Base-by-base conservation (phyloP, 2,888 invertebrate genomes). In the Colostygia pectinataria region DNA sequence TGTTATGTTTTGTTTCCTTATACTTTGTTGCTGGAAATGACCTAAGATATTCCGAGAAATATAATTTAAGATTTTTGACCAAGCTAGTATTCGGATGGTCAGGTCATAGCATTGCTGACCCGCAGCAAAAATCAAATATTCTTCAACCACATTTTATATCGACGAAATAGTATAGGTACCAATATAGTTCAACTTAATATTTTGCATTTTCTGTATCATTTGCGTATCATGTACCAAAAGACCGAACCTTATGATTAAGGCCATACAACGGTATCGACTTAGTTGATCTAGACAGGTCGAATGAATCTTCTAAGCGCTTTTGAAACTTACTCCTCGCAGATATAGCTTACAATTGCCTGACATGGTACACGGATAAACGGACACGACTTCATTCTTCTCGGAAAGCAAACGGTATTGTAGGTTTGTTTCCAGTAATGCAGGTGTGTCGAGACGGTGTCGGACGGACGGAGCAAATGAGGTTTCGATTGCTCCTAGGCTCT, bases 191-290 rank as follows among this genome's bases (percentile, higher is more conserved):
- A n/a, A n/a, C 9, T 14, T 14, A 31, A 31, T n/a, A 31, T 31
- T 36, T 31, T 25, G 10, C 31, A 15, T 13, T 39, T 15, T 10
- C 20, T 39, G 5, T 12, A 12, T 12, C 24, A 29, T 34, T 36
- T 25, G 28, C 12, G 36, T 20, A 42, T 46, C 33, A 29, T 29
- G 38, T 29, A 28, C 32, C 34, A 46, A 46, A 47, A 18, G 33
- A n/a, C n/a, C n/a, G n/a, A n/a, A n/a, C n/a, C 34, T 37, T 29
- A 36, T 47, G 45, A 61, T 59, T 57, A 63, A 61, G 61, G 63
- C 43, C 59, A 54, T 5, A 10, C 33, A 63, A 61, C 63, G 63
- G 63, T 53, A 63, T 43, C 31, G 31, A 10, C 52, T 44, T 48
- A 45, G 23, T 32, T 41, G 54, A 41, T 42, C 31, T 23, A 43